phyloP scores from a whole-genome alignment of 2,797 vertebrate genomes.

The Rhodeus uyekii region DNA sequence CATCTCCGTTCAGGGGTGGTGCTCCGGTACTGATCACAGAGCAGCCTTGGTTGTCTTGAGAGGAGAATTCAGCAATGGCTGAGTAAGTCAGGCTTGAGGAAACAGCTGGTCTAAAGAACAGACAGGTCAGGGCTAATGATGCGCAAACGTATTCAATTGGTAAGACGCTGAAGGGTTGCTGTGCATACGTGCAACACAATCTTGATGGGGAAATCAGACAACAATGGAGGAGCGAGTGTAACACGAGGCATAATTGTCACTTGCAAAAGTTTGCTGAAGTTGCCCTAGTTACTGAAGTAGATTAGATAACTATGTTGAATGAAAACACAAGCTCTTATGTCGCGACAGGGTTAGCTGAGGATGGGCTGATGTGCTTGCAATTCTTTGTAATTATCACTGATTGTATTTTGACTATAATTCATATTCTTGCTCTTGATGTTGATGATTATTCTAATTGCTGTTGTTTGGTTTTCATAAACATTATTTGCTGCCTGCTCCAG shows the following conservation, averaged over 20 bases:
- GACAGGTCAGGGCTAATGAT: slow-evolving; percentile 23
- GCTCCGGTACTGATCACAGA: slow-evolving; percentile 11
- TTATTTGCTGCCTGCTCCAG: neutral
- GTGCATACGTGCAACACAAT: slow-evolving; percentile 63
- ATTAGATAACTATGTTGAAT: slow-evolving; percentile 44
- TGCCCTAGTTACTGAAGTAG: slow-evolving; percentile 69
- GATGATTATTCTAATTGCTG: slow-evolving; percentile 11
- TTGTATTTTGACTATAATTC: slow-evolving; percentile 9
- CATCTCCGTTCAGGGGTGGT: slow-evolving; percentile 14
- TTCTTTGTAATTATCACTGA: neutral
- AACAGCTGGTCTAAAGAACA: slow-evolving; percentile 35
- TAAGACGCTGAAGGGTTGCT: slow-evolving; percentile 59
- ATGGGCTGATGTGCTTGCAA: neutral
- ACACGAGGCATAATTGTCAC: slow-evolving; percentile 64
- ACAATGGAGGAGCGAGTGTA: slow-evolving; percentile 53
- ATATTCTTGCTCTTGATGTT: slow-evolving; percentile 20
- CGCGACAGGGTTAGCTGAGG: neutral
- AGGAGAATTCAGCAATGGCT: neutral
- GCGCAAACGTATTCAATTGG: slow-evolving; percentile 12
- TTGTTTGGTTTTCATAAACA: neutral
- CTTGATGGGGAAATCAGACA: slow-evolving; percentile 59
- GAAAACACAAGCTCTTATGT: slow-evolving; percentile 18
- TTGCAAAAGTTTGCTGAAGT: slow-evolving; percentile 65
- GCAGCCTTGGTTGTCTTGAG: neutral
- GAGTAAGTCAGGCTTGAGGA: slow-evolving; percentile 38